Base-by-base conservation (phyloP, 2,797 vertebrate species). In the Lepus townsendii region DNA sequence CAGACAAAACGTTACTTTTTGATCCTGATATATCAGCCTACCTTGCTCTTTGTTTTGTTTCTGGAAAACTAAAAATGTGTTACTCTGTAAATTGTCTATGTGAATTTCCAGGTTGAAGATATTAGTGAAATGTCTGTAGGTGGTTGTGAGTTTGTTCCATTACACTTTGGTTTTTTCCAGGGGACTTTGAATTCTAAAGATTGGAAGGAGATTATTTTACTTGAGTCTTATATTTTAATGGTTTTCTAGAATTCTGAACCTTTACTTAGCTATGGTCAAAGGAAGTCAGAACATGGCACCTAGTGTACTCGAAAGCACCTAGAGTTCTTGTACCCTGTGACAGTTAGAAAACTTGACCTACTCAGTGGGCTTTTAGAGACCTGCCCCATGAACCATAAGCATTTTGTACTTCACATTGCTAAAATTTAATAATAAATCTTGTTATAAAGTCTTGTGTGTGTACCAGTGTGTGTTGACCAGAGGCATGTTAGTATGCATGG, bases 91-190 rank as follows among this genome's bases (percentile, higher is more conserved):
- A 91, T 9, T 38, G 2, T 75, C 38, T 82, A 60, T 69, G 69
- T 93, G 82, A 94, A 88, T 89, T 96, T 94, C 26, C 63, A 73
- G 22, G 92, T 91, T 95, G 78, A 90, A 95, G 60, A 47, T 90
- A 88, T 10, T 93, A 82, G 42, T 80, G 24, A 91, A 76, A 66
- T 91, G 95, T 93, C 47, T 91, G 2, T 71, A 57, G 35, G 30
- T 90, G 38, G 38, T 86, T 85, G 20, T 14, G 62, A 88, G 38
- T 90, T 93, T 85, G 32, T 88, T 90, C 57, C 71, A 94, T 7
- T 83, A 27, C 16, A 91, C 62, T 83, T 90, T 72, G 57, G 26
- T 52, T 83, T 91, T 95, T 96, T 83, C 22, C 27, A 38, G 88
- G 42, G 83, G 57, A 83, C 26, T 90, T 94, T 22, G 19, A 79